Base-by-base conservation (phyloP, 2,113 vertebrate species). In the Odocoileus hemionus region DNA sequence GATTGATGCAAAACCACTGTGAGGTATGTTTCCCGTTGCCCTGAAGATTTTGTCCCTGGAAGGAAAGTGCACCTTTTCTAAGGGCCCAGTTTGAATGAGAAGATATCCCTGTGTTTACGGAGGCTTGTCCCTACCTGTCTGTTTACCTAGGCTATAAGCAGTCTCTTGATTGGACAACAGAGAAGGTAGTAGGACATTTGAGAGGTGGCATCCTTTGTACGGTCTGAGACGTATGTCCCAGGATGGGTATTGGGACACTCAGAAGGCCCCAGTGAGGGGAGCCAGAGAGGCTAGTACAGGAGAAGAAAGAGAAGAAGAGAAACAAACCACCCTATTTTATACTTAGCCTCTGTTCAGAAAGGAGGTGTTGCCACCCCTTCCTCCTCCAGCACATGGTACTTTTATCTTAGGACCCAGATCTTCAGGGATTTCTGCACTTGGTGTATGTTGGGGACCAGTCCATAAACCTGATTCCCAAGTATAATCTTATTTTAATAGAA, bases 281-380 rank as follows among this genome's bases (percentile, higher is more conserved):
- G 11, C 7, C 6, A 17, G 30, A 0, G 2, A 58, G 47, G 57
- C 47, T 23, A 8, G 39, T 1, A 6, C 9, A 15, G 57, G 30
- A 33, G 19, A 89, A 64, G 33, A 33, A 70, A 16, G 61, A 80
- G 39, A 43, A 16, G 33, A 43, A 33, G 64, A 76, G 1, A 26
- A 55, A 1, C 4, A 2, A 52, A 1, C 1, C 1, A 3, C 5
- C 6, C 1, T 36, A 6, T 43, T 33, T 26, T 33, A 87, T 5
- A 15, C 12, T 3, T 33, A 28, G 45, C 33, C n/a, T 19, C 25
- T 21, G 47, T 28, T 54, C 4, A 2, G 47, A n/a, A 26, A 30
- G 45, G 8, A 86, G 1, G 6, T 1, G 28, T 33, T 11, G n/a
- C n/a, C 47, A 23, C 30, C 36, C 10, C 28, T 39, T 64, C 39